Evolutionary conservation across 2,888 invertebrate genomes (phyloP), one percentile per base, ranked within the genome.

Genomic region (Drosophila maculinotata): DNA sequence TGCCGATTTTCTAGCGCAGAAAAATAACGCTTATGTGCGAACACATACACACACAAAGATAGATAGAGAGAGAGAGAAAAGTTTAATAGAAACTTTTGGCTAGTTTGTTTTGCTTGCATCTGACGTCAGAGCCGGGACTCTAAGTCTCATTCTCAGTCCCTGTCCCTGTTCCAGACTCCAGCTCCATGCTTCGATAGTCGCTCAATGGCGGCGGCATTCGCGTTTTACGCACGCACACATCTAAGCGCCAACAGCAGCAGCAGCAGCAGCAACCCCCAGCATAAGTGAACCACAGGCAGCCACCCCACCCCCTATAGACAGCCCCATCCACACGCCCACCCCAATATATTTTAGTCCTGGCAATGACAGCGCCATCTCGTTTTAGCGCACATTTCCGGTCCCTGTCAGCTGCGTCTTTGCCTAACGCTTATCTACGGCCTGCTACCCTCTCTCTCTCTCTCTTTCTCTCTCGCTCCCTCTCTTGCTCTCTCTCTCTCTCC

Each of bases 1-100:
- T 88, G 72, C 77, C 76, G 79, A 85, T 82, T 87, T 85, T 88
- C 82, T 82, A 88, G 83, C 87, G 87, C 88, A 87, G 87, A 87
- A 87, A 87, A 87, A 87, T 87, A 87, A 82, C 87, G 79, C 87
- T 87, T 87, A 87, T 77, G 69, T 64, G 67, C 56, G 26, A 56
- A 56, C 54, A 67, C 52, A 57, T 35, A 48, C 56, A 62, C 33
- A 59, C 17, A 62, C 28, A 38, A 36, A 28, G 17, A 26, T 20
- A 45, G 41, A 23, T 10, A 10, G 42, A 15, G n/a, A 41, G 38
- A 38, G 14, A 39, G 33, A 45, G 44, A 38, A 69, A 73, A 69
- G 54, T 76, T 73, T 63, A 31, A 39, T 59, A 38, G 25, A 58
- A 69, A 60, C 57, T 66, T 59, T 45, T 28, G 48, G 25, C 45